phyloP scores from a whole-genome alignment of 2,797 vertebrate species.

The Oreochromis grahami region DNA sequence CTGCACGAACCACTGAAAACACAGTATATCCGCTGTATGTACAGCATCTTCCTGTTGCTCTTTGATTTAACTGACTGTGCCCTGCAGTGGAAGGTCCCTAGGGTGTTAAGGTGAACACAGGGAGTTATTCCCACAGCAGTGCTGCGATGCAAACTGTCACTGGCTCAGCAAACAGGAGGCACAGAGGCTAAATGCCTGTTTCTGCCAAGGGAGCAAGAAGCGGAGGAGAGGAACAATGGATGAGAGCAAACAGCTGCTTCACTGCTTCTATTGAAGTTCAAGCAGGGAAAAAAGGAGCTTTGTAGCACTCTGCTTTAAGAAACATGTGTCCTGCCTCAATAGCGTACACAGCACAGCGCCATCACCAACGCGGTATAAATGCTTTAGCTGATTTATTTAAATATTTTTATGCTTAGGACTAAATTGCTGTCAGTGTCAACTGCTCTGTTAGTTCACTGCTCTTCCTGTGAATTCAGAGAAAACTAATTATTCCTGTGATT shows the following conservation, averaged over 20 bases:
- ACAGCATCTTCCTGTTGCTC: neutral
- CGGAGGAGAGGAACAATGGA: slow-evolving; percentile 18
- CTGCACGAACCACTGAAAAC: neutral
- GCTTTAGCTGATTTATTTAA: neutral
- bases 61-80: slow-evolving; percentile 25
- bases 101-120: slow-evolving; percentile 35
- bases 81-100: slow-evolving; percentile 32
- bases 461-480: neutral
- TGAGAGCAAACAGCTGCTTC: slow-evolving; percentile 4
- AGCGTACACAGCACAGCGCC: neutral
- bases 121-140: slow-evolving; percentile 50
- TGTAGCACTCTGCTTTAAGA: neutral
- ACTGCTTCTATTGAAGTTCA: neutral
- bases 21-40: neutral
- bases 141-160: slow-evolving; percentile 40
- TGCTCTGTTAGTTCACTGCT: neutral
- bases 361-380: neutral
- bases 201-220: slow-evolving; percentile 33
- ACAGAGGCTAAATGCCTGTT: slow-evolving; percentile 56
- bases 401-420: neutral
- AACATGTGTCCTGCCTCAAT: neutral
- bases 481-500: neutral
- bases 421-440: neutral
- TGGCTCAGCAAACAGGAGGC: slow-evolving; percentile 46
- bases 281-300: neutral